phyloP scores from a whole-genome alignment of 2,888 invertebrate genomes.

The Tetragonula carbonaria region DNA sequence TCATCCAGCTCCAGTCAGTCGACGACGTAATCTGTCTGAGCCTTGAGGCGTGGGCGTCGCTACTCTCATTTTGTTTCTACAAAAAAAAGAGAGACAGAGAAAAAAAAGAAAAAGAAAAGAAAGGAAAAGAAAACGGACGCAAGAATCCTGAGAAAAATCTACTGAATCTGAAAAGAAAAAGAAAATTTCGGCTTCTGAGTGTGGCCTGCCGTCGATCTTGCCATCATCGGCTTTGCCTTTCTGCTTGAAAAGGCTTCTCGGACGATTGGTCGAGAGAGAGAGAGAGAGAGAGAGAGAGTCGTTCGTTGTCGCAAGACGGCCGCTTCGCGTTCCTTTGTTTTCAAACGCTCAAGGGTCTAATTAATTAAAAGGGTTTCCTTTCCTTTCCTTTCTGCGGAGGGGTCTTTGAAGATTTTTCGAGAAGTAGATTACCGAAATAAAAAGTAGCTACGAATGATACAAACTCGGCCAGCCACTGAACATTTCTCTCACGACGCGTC shows the following conservation, averaged over 20 bases:
- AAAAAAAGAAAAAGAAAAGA: no score
- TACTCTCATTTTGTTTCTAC: conserved; percentile 67
- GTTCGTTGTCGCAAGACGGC: neutral
- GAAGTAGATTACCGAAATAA: neutral
- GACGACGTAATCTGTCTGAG: conserved; percentile 74
- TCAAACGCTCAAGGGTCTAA: conserved; percentile 18
- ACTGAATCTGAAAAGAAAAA: neutral
- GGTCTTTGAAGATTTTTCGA: neutral
- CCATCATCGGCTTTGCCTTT: conserved; percentile 8
- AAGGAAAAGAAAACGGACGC: no score
- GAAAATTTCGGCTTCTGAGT: neutral
- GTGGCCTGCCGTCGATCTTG: conserved; percentile 27
- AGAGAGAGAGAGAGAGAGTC: no score
- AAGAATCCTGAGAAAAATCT: conserved; percentile 48
- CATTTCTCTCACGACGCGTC: no score
- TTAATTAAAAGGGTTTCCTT: conserved; percentile 27
- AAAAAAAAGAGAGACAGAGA: conserved; percentile 29
- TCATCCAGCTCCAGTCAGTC: conserved; percentile 72
- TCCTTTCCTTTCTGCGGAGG: neutral
- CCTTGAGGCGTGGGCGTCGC: conserved; percentile 72
- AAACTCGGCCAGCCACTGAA: no score
- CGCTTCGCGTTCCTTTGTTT: conserved; percentile 19
- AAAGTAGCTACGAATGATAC: neutral
- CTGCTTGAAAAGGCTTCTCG: conserved; percentile 13
- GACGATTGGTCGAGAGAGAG: conserved; percentile 29